Evolutionary conservation across 2,888 invertebrate species (phyloP), one percentile per base, ranked within the genome.

Genomic region (Nymphalis polychloros): DNA sequence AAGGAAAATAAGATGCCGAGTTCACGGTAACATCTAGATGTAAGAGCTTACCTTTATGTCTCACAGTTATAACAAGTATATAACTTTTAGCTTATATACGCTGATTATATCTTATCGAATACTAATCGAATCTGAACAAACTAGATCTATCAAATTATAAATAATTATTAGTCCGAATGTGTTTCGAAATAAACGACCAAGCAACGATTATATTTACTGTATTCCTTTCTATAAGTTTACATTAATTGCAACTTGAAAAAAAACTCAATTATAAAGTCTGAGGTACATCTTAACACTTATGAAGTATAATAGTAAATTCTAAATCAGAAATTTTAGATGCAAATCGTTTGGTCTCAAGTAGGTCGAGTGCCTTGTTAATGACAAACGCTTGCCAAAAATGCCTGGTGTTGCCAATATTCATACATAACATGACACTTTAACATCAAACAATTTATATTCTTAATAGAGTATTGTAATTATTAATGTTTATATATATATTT

Each of bases 381-480:
- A 55, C 23, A n/a, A 27, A 55, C 8, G 53, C 53, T 55, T 55
- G 53, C 53, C 53, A 55, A 55, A 55, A 8, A 55, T 31, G 23
- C 16, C 7, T 17, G 3, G 27, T 27, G 1, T 55, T 31, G 31
- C 17, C 27, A 55, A 55, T 55, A 31, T 17, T 31, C 31, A 31
- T 17, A 13, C 41, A 41, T 41, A 41, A 41, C 41, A 41, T 41
- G 41, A 41, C 41, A 41, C 41, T 41, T 50, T 20, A 20, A 19
- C 10, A 19, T 20, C 20, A 17, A 53, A 13, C 13, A 10, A 41
- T 41, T 41, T 41, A 41, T 41, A 13, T 13, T 41, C 13, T 41
- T 41, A 10, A 41, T 13, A 13, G 41, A 41, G 41, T 10, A 41
- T 10, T 41, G 13, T 3, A 41, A 41, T 41, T 41, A 13, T 41